Percentiles rank a stretch among this genome's conserved stretches.
Conservation (phyloP, 2,797 vertebrate genomes). For the Lates japonicus region DNA sequence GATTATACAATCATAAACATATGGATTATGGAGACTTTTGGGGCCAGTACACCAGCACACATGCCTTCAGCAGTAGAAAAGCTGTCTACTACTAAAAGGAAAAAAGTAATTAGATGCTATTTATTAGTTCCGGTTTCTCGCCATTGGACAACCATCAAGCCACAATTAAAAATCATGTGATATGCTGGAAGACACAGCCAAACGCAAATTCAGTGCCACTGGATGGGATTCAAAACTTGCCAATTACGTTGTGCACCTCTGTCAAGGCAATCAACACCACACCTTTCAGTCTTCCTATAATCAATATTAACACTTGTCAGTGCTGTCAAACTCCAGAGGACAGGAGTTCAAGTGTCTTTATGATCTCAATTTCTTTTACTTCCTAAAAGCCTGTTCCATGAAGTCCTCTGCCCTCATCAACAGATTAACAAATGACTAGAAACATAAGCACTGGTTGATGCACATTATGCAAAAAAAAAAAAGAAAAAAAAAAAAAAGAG, state of each 20-base stretch:
- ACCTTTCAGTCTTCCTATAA: constrained; percentile 3
- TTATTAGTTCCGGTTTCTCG: neutral
- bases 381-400: constrained; percentile 15
- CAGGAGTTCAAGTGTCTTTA: constrained; percentile 14
- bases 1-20: neutral
- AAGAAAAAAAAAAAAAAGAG: too few species aligned
- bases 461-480: neutral
- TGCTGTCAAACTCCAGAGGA: constrained; percentile 6
- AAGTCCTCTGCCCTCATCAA: neutral
- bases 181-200: neutral
- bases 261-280: neutral
- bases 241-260: neutral
- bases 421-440: constrained; percentile 19
- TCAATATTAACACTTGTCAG: neutral
- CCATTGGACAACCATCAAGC: neutral
- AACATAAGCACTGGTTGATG: neutral
- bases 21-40: neutral
- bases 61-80: neutral
- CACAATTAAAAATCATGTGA: neutral
- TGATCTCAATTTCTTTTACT: constrained; percentile 20
- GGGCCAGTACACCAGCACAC: neutral
- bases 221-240: too few species aligned
- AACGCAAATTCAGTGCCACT: neutral
- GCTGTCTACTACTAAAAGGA: neutral
- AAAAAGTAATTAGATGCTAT: neutral